Evolutionary conservation across 2,888 invertebrate species (phyloP), one percentile per base, ranked within the genome.

Genomic region (Melanostoma scalare): DNA sequence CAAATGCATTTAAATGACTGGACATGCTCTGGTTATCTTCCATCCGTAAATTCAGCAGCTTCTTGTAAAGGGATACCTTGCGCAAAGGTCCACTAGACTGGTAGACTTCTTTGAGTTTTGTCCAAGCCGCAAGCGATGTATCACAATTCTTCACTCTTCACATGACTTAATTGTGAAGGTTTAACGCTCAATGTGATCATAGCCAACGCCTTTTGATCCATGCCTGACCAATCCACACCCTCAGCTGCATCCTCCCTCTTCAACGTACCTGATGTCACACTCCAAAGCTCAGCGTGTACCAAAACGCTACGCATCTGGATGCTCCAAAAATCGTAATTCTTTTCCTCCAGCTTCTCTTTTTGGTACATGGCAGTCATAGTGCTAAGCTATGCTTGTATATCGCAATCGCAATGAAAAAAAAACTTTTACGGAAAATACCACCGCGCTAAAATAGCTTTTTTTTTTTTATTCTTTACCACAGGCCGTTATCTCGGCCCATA

Each of bases 281-380:
- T 58, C 60, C 71, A 80, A 35, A 75, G 52, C 44, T 63, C 74
- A 44, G 69, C 46, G 46, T 80, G 74, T 30, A 75, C 48, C 69
- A 75, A 53, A 38, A 71, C 65, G 53, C 79, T 63, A 30, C 44
- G 35, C 75, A 81, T 69, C 40, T 80, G 69, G 9, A 80, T 75
- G 58, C 75, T 63, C 65, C 74, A 80, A 65, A 75, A 58, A 63
- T 63, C 79, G 35, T 74, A 80, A 80, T 80, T 74, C 48, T 74
- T 74, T n/a, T 68, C 79, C 56, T 69, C 63, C 42, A 80, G 63
- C 35, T 75, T 80, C 9, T 61, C 79, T 8, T 75, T 75, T 69
- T 75, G 80, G 33, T 74, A 72, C 52, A 65, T 55, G 35, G 61
- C 38, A 42, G n/a, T n/a, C n/a, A 20, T 1, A 20, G 1, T 20